Conservation (phyloP, 2,888 invertebrate genomes). For the Agonum fuliginosum region DNA sequence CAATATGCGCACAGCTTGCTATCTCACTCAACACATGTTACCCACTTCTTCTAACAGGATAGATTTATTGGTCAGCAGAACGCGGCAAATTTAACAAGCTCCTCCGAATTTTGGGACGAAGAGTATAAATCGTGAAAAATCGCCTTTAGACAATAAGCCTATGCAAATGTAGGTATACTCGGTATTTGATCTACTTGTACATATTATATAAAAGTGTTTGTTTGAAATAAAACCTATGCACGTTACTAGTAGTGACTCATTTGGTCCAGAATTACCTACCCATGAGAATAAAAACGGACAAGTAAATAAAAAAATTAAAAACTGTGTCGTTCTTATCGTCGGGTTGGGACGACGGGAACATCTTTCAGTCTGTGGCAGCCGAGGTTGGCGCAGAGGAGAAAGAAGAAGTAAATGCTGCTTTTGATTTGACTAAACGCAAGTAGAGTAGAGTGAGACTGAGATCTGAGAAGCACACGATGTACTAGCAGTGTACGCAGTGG, state of each 20-base stretch:
- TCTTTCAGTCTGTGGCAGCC: background rate
- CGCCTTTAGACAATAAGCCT: too few species aligned
- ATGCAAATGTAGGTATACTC: too few species aligned
- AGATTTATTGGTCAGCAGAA: too few species aligned
- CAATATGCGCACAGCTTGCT: too few species aligned
- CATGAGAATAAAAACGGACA: conserved; percentile 55
- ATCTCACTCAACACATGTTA: too few species aligned
- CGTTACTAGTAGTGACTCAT: conserved; percentile 39
- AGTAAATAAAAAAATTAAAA: conserved; percentile 54
- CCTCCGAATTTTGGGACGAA: too few species aligned
- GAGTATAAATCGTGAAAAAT: too few species aligned
- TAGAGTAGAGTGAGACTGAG: conserved; percentile 51
- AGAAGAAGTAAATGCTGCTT: conserved; percentile 41
- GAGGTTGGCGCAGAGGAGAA: conserved; percentile 23
- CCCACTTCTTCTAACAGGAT: too few species aligned
- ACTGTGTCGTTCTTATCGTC: conserved; percentile 42
- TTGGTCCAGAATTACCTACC: conserved; percentile 57
- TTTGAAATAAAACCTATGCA: conserved; percentile 36
- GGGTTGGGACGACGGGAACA: conserved; percentile 4
- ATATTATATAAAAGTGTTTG: background rate
- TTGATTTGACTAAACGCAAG: conserved; percentile 53
- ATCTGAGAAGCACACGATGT: conserved; percentile 46
- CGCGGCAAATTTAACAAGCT: too few species aligned
- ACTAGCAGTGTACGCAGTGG: conserved; percentile 52
- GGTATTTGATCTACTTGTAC: too few species aligned